These are phyloP conservation scores for Holocentrus rufus DNA, from an alignment of 2,797 vertebrate species.

Conservation along the genomic window DNA sequence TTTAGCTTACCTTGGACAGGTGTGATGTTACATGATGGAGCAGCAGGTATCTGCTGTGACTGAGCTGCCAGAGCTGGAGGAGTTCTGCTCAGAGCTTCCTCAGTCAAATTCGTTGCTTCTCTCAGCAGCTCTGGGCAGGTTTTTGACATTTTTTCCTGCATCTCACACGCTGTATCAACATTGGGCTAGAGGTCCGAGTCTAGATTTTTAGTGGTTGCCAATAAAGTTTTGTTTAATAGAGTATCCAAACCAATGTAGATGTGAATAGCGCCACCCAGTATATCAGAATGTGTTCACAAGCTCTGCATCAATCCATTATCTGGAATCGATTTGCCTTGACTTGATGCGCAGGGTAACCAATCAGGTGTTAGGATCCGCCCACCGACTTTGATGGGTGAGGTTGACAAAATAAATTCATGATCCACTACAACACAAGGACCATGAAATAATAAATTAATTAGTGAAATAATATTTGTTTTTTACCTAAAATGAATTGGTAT, in stretches of 20 bases:
- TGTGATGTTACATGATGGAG: neutral
- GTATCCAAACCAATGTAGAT: conserved; percentile 4
- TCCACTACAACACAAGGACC: too few species aligned
- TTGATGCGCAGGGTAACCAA: neutral
- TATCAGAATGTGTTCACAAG: conserved; percentile 1
- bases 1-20: conserved; percentile 18
- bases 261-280: conserved; percentile 6
- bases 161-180: too few species aligned
- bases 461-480: too few species aligned
- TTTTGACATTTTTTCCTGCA: conserved; percentile 18
- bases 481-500: too few species aligned
- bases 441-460: too few species aligned
- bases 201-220: too few species aligned
- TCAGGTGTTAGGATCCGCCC: too few species aligned
- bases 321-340: conserved; percentile 6
- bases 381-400: too few species aligned
- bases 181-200: too few species aligned
- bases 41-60: neutral
- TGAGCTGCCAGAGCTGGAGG: conserved; percentile 12
- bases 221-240: too few species aligned
- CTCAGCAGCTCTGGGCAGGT: conserved; percentile 16
- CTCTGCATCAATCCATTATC: conserved; percentile 15
- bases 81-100: conserved; percentile 8
- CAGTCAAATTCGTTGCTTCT: conserved; percentile 18
- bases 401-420: too few species aligned